Percentiles rank a stretch among this genome's conserved stretches.
Conservation (phyloP, 2,797 vertebrate species). For the Phataginus tricuspis region DNA sequence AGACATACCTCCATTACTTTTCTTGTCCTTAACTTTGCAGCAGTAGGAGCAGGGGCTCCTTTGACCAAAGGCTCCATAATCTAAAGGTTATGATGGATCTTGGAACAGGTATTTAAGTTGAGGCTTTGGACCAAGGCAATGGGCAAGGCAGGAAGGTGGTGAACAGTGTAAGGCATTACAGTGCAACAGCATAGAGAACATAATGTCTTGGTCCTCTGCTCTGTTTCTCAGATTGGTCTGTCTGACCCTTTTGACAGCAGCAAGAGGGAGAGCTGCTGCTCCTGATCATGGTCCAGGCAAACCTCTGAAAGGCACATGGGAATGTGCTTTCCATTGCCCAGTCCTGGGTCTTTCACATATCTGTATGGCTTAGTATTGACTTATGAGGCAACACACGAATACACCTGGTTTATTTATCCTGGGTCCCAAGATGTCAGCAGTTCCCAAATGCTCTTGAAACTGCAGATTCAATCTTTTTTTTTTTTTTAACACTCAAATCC, state of each 20-base stretch:
- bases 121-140: neutral
- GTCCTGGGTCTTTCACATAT: neutral
- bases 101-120: neutral
- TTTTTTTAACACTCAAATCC: neutral
- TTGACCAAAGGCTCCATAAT: neutral
- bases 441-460: conserved; percentile 17
- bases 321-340: neutral
- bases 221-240: neutral
- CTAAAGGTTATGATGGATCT: neutral
- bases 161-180: neutral
- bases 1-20: neutral
- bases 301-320: neutral
- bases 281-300: neutral
- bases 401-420: neutral
- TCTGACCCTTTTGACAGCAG: neutral
- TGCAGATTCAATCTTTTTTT: neutral
- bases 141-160: neutral
- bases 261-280: neutral
- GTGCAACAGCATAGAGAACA: neutral
- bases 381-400: neutral
- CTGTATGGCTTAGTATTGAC: neutral
- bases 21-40: neutral
- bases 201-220: neutral
- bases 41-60: neutral
- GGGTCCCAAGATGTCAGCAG: neutral